Evolutionary conservation across 1,140 invertebrate species (phyloP).

Genomic region (Vollenhovia emeryi): DNA sequence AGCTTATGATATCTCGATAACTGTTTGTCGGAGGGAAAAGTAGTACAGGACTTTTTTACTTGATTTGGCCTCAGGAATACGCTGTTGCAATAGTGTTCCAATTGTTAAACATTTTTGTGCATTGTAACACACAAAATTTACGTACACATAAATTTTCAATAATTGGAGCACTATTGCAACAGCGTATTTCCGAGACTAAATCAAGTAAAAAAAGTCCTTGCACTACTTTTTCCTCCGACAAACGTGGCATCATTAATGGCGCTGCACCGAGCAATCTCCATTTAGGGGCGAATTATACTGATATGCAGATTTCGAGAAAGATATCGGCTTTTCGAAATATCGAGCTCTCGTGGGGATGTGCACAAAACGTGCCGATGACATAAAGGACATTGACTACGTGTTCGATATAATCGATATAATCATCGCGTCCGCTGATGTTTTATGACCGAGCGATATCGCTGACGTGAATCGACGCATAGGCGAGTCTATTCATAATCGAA

Average conservation of each 20-base stretch:
- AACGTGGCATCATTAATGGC: constrained; percentile 1
- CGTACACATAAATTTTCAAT: too few relatives aligned
- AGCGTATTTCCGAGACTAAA: too few relatives aligned
- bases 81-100: too few relatives aligned
- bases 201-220: too few relatives aligned
- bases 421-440: constrained; percentile 58
- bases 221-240: neutral
- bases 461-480: neutral
- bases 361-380: neutral
- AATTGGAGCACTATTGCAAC: too few relatives aligned
- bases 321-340: constrained; percentile 9
- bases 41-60: too few relatives aligned
- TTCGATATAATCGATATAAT: constrained; percentile 19
- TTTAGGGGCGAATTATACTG: neutral
- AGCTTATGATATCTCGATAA: too few relatives aligned
- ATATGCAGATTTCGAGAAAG: neutral
- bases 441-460: constrained; percentile 54
- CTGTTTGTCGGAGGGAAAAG: too few relatives aligned
- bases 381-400: neutral
- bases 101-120: too few relatives aligned
- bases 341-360: neutral
- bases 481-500: constrained; percentile 50
- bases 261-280: neutral
- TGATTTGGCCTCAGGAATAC: too few relatives aligned
- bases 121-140: too few relatives aligned